Base-by-base conservation (phyloP, 1,140 invertebrate genomes). In the Cheumatopsyche charites region DNA sequence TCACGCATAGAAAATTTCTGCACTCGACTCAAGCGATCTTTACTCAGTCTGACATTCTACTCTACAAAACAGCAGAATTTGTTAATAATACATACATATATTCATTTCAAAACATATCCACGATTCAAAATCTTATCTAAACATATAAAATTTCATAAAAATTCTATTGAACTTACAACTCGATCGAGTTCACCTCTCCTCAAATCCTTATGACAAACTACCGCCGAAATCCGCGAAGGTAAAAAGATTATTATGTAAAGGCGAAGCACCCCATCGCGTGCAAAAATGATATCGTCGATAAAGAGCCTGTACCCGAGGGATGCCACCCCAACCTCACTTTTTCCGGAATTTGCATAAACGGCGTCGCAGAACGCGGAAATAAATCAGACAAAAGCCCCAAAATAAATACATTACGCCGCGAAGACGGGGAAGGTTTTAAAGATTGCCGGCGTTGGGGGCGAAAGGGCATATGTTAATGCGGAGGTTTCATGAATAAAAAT, bases 301-400 rank as follows among this genome's bases (percentile, higher is more conserved):
- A 63, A 63, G 21, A 63, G 21, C 13, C 11, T n/a, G 19, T 42
- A 42, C 62, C 6, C 23, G 23, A 42, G 12, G 61, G 61, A 36
- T 4, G 29, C 3, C 3, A 36, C 3, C 29, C 3, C 29, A 9
- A 36, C 15, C 15, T 63, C n/a, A 9, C n/a, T 9, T 36, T 36
- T 36, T 36, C n/a, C n/a, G n/a, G 15, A 17, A 63, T 63, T 63
- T 63, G 62, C 62, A 63, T 63, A 63, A 63, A 63, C 62, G 62
- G 29, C 55, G 55, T 58, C 19, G 62, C 36, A 6, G 42, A 45
- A 21, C 15, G 62, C 29, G 26, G 62, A 63, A 63, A 63, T 63
- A 63, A 63, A 63, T 63, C 62, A 63, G 62, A 42, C 5, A 13
- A 45, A 63, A 58, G 29, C 36, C 62, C 13, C 29, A 63, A 63